phyloP scores from a whole-genome alignment of 2,113 vertebrate species.

The Corythoichthys intestinalis region DNA sequence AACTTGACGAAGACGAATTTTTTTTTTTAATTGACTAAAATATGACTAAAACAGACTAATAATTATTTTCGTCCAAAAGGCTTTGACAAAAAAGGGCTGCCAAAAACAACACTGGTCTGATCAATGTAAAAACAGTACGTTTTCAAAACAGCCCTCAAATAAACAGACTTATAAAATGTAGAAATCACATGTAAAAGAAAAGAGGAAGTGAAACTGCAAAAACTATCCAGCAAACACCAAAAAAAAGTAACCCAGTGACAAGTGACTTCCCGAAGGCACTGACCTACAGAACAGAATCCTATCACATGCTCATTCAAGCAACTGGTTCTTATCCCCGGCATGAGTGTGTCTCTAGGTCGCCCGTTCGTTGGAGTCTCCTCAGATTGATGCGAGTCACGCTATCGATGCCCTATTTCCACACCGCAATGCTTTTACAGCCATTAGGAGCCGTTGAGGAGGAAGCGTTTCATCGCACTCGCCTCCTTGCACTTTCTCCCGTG shows the following conservation, averaged over 20 bases:
- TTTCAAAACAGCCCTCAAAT: too few species aligned
- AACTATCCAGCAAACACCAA: too few species aligned
- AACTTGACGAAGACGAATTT: too few species aligned
- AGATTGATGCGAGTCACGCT: conserved; percentile 14
- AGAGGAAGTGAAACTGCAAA: conserved; percentile 14
- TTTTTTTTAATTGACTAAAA: too few species aligned
- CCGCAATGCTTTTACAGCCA: conserved; percentile 4
- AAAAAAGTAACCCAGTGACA: too few species aligned
- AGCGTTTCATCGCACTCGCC: conserved; percentile 9
- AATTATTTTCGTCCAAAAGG: too few species aligned
- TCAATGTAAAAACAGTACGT: too few species aligned
- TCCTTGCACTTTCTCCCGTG: conserved; percentile 5
- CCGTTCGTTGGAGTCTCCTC: conserved; percentile 2
- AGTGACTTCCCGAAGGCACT: conserved; percentile 20
- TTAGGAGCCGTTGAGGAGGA: conserved; percentile 9
- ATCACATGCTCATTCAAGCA: conserved; percentile 39
- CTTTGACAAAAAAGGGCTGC: too few species aligned
- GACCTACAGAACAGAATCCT: conserved; percentile 45
- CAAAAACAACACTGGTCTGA: too few species aligned
- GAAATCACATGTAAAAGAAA: too few species aligned
- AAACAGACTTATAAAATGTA: too few species aligned
- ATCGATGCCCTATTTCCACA: conserved; percentile 7
- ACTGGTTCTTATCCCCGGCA: conserved; percentile 29
- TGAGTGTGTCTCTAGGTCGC: not conserved
- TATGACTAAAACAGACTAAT: too few species aligned